Base-by-base conservation (phyloP, 2,113 vertebrate species). In the Narcine bancroftii region DNA sequence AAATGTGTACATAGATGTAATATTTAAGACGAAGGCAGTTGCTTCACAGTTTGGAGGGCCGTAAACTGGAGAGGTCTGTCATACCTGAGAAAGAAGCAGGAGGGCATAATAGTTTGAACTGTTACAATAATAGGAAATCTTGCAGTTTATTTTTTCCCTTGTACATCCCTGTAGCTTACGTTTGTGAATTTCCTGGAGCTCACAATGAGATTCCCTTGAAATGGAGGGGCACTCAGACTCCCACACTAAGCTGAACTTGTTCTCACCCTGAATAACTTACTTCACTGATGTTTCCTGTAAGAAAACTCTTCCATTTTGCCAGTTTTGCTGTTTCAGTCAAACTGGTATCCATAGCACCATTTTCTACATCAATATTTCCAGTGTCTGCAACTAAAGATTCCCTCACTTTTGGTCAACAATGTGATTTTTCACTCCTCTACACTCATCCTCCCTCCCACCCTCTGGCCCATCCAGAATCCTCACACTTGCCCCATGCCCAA, bases 1-100 rank as follows among this genome's bases (percentile, higher is more conserved):
- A 91, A 91, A 91, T 69, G 33, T 69, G 29, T 66, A 91, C 63
- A 39, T 33, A 91, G 50, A 53, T 60, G 53, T n/a, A 36, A 87
- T 56, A 63, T 63, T 87, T 60, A 91, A 45, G 63, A 42, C 65
- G 29, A 91, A 65, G 89, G 33, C 89, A 91, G 89, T 69, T 91
- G 89, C 63, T 69, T 42, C 0, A 26, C 45, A 66, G 65, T 71
- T 91, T 47, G 13, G 45, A 69, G 21, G 42, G 33, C 81, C 60
- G 5, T 21, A 33, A 10, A 69, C 65, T 15, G 39, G 21, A 39
- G 63, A 5, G 3, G 19, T 0, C 63, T 65, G 26, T 42, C 39
- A 56, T 50, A 65, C 60, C 65, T 63, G 56, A 89, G 19, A 65
- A 66, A 65, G 36, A 65, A 10, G 85, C 13, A 89, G 63, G 56